A percentile compares a stretch with the other conserved stretches of the same genome.
phyloP scores from a whole-genome alignment of 2,797 vertebrate species.

The Hephaestus fuliginosus region DNA sequence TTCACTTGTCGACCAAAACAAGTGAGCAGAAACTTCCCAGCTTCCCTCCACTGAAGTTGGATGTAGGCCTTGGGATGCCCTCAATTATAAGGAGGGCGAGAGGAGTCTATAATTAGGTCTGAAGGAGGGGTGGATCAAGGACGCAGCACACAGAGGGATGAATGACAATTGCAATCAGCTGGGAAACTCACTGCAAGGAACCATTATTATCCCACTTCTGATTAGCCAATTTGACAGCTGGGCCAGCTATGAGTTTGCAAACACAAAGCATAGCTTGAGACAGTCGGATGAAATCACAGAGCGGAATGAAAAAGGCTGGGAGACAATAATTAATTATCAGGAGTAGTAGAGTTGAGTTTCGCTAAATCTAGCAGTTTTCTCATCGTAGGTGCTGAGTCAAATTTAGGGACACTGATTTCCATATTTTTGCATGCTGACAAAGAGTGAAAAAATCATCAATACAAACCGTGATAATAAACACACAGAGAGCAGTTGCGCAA shows the following conservation, averaged over 20 bases:
- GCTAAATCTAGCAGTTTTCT: background rate
- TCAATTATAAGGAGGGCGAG: constrained; percentile 88
- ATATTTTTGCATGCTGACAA: constrained; percentile 12
- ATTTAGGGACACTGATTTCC: background rate
- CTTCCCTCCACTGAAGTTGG: constrained; percentile 56
- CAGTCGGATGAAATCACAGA: background rate
- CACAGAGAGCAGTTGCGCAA: constrained; percentile 19
- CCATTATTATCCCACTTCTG: constrained; percentile 70
- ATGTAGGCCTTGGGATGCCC: constrained; percentile 83
- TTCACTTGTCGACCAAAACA: constrained; percentile 23
- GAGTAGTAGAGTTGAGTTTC: background rate
- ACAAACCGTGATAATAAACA: constrained; percentile 25
- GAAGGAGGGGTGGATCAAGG: constrained; percentile 80
- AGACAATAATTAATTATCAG: background rate
- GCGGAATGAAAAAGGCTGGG: constrained; percentile 6
- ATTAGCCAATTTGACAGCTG: constrained; percentile 56
- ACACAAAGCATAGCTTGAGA: constrained; percentile 15
- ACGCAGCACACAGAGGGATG: constrained; percentile 74
- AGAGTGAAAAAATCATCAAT: constrained; percentile 28
- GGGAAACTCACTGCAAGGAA: constrained; percentile 63
- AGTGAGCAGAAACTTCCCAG: constrained; percentile 49
- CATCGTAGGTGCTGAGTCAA: background rate
- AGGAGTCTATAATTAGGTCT: constrained; percentile 83
- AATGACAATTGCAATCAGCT: constrained; percentile 78
- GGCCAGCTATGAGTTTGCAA: constrained; percentile 37